Base-by-base conservation (phyloP, 2,797 vertebrate genomes). In the Melanotaenia parkinsoni region DNA sequence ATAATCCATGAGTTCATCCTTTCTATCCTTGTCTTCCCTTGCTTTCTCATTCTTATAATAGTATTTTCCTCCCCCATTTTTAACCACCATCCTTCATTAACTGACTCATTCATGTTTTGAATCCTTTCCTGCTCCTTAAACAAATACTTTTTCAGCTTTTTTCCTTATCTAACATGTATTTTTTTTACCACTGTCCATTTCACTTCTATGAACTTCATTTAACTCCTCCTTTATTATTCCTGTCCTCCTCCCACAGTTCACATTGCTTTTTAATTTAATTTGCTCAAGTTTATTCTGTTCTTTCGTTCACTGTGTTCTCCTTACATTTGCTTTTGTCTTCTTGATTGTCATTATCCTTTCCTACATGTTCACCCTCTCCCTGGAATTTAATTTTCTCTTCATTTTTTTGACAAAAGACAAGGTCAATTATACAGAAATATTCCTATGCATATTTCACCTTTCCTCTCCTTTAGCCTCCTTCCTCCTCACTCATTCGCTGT, bases 1-100 rank as follows among this genome's bases (percentile, higher is more conserved):
- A 90, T 86, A 80, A 83, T 87, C 88, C 72, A 78, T 76, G 66
- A 86, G 38, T 67, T 70, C 64, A 63, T 86, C 67, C 62, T 0
- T 72, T 51, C 63, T 56, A 54, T 53, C 76, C 14, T 66, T 72
- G 59, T 54, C 43, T 67, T 76, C 54, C 63, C 50, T 67, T 62
- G 37, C 56, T 38, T 28, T 62, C 58, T 74, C 65, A 6, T 63
- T 69, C 64, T 59, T 77, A 69, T 60, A 54, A 76, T 35, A 37
- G 50, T 59, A 14, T 40, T 53, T 37, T 26, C 38, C 40, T 11
- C 57, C 12, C 9, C 14, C 24, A 30, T 1, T 35, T 58, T n/a
- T 45, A 12, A 16, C 59, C 24, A 56, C 22, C 60, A 18, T 58
- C 51, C 43, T 37, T 78, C 65, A 8, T 30, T 28, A n/a, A 51